Evolutionary conservation across 2,888 invertebrate species (phyloP), one percentile per base, ranked within the genome.

Genomic region (Zele albiditarsus): DNA sequence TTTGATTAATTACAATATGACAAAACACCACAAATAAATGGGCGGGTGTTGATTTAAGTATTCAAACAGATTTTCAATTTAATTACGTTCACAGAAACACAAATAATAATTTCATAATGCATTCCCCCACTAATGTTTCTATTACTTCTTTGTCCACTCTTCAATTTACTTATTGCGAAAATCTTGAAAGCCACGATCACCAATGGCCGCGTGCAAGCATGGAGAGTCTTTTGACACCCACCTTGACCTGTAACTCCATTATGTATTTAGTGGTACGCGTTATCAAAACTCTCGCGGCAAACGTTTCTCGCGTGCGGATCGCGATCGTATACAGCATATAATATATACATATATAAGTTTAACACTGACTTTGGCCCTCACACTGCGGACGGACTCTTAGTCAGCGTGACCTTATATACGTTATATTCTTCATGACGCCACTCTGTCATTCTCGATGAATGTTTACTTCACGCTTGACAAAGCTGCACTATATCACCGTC

Each of bases 231-330:
- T 62, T 60, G 69, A 66, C 79, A 71, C 82, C 82, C 83, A 86
- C 87, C 87, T 87, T 87, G 87, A 87, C 87, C 87, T 83, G 82
- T 71, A 76, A 75, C 75, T 25, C 16, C 16, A 46, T 46, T 46
- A n/a, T 63, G 31, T 33, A 31, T n/a, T 63, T 33, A 63, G 12
- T 42, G 12, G 68, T 33, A 31, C 23, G 53, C n/a, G 49, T 65
- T 57, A 84, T 84, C 83, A 80, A 84, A 74, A 84, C 84, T 86
- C 78, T 42, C 77, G 46, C 16, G 66, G 81, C 77, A 75, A 79
- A 81, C 82, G 81, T 82, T 83, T 83, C 84, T 88, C 84, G 88
- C 89, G 88, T 89, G 88, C 81, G 84, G 86, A 88, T 89, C 88
- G 84, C 87, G 89, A 89, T 89, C 87, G 85, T 67, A 71, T 84